Evolutionary conservation across 2,113 vertebrate genomes (phyloP), one percentile per base, ranked within the genome.

Genomic region (Rhipidura dahli): DNA sequence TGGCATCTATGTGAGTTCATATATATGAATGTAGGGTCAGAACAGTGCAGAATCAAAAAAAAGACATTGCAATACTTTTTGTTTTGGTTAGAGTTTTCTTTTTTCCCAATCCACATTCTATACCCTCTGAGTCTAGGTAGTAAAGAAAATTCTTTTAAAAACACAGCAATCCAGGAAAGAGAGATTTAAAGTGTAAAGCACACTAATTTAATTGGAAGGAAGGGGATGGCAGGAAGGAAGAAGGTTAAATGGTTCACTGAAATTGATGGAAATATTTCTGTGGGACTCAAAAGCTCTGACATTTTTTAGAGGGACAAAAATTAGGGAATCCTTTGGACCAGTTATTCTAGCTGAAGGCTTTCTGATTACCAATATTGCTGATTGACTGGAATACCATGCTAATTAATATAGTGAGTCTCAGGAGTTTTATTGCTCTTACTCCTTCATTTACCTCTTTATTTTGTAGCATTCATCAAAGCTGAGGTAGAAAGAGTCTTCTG

Each of bases 381-480:
- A 85, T 15, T 69, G 83, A 95, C 65, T 83, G 76, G 44, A 91
- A 78, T 49, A 89, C 10, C 31, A 66, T 63, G 42, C 51, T 93
- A 95, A 97, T 95, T 84, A 95, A 89, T 87, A 77, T 17, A 89
- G 45, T 47, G 53, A 91, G 20, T 72, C 49, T 83, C 63, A 60
- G 83, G 28, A 83, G 63, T 92, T 89, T 72, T 72, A 59, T 68
- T 94, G 31, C 45, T 86, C 33, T 61, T 83, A 65, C 18, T 66
- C 27, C 75, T 66, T 89, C 18, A 71, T 72, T 76, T 91, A n/a
- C 21, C 37, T 60, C 57, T 82, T 47, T 57, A 21, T 83, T 89
- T 80, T 49, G 63, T 2, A 79, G 50, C 42, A 61, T 51, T 87
- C 50, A 54, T 66, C 54, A 93, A 85, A 85, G 10, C 33, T 72